Conservation (phyloP, 1,140 invertebrate genomes). For the silkworm (Bombyx mori) region ASM3026992v2 NC_085107.1:18306501-18307000, state of each 20-base stretch:
- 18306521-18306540: constrained; percentile 79
- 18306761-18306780: constrained; percentile 76
- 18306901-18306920: constrained; percentile 72
- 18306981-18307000: constrained; percentile 72
- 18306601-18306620: constrained; percentile 51
- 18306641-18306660: constrained; percentile 11
- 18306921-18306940: constrained; percentile 70
- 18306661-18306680: constrained; percentile 15
- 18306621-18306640: constrained; percentile 37
- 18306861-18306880: constrained; percentile 56
- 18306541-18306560: constrained; percentile 85
- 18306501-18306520: constrained; percentile 66
- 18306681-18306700: constrained; percentile 19
- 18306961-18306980: constrained; percentile 74
- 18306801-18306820: constrained; percentile 51
- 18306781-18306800: constrained; percentile 59
- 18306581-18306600: constrained; percentile 77
- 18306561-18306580: constrained; percentile 84
- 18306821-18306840: constrained; percentile 48
- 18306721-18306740: constrained; percentile 87
- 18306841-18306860: constrained; percentile 33
- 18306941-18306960: constrained; percentile 67
- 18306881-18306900: constrained; percentile 55
- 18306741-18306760: constrained; percentile 82
- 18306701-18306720: constrained; percentile 72